Evolutionary conservation across 2,113 vertebrate species (phyloP).

Genomic region (human (Homo sapiens)): DNA sequence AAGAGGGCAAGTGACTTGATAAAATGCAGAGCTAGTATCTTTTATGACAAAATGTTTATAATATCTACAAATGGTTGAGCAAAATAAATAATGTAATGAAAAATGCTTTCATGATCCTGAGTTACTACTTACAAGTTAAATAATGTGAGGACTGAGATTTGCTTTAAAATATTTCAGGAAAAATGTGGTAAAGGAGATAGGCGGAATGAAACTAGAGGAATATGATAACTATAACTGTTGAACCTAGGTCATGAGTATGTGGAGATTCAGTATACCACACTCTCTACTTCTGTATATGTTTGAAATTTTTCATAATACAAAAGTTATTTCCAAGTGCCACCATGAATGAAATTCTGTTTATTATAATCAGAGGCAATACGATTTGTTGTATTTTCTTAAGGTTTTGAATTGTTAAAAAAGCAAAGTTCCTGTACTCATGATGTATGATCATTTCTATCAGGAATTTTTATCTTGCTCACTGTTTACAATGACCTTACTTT

Average conservation of each 20-base stretch:
- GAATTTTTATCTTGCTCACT: slow-evolving; percentile 7
- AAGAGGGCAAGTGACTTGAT: not conserved
- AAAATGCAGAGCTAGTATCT: not conserved
- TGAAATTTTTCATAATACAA: not conserved
- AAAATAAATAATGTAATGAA: not conserved
- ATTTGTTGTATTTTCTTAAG: not conserved
- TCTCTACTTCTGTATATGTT: not conserved
- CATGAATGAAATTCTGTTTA: not conserved
- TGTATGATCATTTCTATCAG: not conserved
- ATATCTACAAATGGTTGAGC: not conserved
- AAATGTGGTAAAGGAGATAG: not conserved
- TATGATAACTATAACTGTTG: not conserved
- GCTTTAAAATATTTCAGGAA: not conserved
- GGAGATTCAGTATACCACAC: not conserved
- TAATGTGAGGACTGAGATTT: not conserved
- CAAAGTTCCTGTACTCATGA: not conserved
- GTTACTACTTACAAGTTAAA: not conserved
- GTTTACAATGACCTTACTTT: slow-evolving; percentile 52
- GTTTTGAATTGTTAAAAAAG: not conserved
- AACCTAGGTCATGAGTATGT: not conserved
- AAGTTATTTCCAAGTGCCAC: not conserved
- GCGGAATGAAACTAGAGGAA: not conserved
- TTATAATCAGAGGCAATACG: not conserved
- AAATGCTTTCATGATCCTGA: not conserved
- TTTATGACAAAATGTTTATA: not conserved